Conservation (phyloP, 2,113 vertebrate genomes). For the Columba janthina region DNA sequence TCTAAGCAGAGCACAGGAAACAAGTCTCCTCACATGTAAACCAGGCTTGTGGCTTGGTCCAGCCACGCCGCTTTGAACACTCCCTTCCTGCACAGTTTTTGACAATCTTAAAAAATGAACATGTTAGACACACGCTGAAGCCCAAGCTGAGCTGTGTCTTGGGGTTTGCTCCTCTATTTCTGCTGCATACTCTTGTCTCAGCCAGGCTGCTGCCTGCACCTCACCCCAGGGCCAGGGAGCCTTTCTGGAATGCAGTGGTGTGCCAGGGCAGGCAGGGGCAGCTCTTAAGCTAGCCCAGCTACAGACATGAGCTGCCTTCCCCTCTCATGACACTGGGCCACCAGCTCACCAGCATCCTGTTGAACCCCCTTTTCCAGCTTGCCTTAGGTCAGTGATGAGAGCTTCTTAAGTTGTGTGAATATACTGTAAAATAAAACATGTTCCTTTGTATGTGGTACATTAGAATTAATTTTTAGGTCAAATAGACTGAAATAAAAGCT, state of each 20-base stretch:
- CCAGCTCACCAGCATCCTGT: accelerated
- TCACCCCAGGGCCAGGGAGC: neutral
- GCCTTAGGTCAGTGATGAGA: neutral
- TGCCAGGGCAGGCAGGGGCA: neutral
- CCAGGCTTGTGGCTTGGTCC: neutral
- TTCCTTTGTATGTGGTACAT: neutral
- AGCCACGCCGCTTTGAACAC: neutral
- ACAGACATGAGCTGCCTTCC: neutral
- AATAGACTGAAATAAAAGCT: neutral
- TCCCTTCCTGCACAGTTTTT: neutral
- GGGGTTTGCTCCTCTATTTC: neutral
- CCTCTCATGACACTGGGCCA: accelerated
- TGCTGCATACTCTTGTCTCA: neutral
- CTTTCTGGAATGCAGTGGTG: neutral
- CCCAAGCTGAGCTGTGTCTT: neutral
- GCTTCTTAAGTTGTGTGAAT: neutral
- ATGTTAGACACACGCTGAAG: neutral
- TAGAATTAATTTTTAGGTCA: neutral
- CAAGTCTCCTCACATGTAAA: neutral
- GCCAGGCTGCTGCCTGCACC: neutral
- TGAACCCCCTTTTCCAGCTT: neutral
- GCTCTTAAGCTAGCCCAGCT: accelerated
- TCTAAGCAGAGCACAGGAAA: neutral
- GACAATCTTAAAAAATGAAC: neutral
- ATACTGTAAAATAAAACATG: neutral